Evolutionary conservation across 2,888 invertebrate species (phyloP).

Genomic region (Rhopalosiphum nymphaeae): DNA sequence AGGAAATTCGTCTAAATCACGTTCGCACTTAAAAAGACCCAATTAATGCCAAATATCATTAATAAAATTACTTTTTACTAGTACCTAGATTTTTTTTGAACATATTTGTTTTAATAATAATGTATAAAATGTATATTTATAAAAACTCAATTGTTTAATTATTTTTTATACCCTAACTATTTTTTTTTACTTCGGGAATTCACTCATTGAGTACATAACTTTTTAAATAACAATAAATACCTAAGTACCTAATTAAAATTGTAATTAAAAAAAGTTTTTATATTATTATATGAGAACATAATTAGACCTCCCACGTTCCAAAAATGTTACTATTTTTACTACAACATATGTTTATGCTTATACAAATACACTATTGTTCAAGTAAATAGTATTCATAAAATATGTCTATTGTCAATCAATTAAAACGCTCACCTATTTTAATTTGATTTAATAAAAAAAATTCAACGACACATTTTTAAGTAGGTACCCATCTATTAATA

Average conservation of each 20-base stretch:
- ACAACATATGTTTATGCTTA: not conserved
- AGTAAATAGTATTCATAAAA: not conserved
- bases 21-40: not conserved
- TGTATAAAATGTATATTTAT: not conserved
- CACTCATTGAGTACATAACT: not conserved
- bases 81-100: not conserved
- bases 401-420: conserved; percentile 3
- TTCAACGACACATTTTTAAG: conserved; percentile 13
- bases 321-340: not conserved
- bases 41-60: conserved; percentile 39
- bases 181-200: not conserved
- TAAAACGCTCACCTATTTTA: conserved; percentile 9
- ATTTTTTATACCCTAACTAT: not conserved
- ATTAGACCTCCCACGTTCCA: not conserved
- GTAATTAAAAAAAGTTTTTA: not conserved
- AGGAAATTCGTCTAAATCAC: conserved; percentile 7
- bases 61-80: not conserved
- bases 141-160: not conserved
- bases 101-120: not conserved
- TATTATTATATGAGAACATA: not conserved
- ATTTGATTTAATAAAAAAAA: not conserved
- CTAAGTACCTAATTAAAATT: not conserved
- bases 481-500: conserved; percentile 47
- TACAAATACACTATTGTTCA: not conserved
- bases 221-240: not conserved